Evolutionary conservation across 2,113 vertebrate genomes (phyloP).

Genomic region (Plotosus lineatus): DNA sequence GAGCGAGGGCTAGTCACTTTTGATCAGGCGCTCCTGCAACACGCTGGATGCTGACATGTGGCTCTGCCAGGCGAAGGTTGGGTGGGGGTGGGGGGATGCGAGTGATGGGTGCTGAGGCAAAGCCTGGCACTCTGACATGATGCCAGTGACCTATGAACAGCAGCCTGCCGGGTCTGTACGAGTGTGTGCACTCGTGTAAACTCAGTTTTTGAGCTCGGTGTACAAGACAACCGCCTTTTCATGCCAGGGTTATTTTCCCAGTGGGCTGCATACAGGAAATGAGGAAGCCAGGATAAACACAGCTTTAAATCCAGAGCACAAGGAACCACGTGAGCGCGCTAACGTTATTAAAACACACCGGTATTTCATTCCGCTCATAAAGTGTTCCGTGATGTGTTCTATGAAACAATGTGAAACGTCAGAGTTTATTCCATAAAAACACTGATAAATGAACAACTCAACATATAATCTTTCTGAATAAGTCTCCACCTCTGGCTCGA

Average conservation of each 20-base stretch:
- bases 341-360: neutral
- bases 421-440: too few species aligned
- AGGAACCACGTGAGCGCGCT: neutral
- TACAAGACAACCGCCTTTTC: neutral
- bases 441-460: too few species aligned
- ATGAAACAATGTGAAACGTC: too few species aligned
- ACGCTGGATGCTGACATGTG: slow-evolving; percentile 32
- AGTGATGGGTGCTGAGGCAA: slow-evolving; percentile 22
- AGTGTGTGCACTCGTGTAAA: slow-evolving; percentile 14
- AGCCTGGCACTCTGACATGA: slow-evolving; percentile 26
- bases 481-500: neutral
- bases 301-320: neutral
- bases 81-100: neutral
- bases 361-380: too few species aligned
- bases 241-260: slow-evolving; percentile 14
- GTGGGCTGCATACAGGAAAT: neutral
- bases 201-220: slow-evolving; percentile 44
- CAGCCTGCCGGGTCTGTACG: slow-evolving; percentile 49
- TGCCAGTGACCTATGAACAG: slow-evolving; percentile 45
- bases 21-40: slow-evolving; percentile 10
- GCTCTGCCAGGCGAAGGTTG: neutral
- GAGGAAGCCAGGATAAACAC: neutral
- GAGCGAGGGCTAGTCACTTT: slow-evolving; percentile 50
- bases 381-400: too few species aligned
- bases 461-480: too few species aligned